Evolutionary conservation across 92 coral and sea anemone genomes (phyloP).

Genomic region (Chrysogorgia sp.): DNA sequence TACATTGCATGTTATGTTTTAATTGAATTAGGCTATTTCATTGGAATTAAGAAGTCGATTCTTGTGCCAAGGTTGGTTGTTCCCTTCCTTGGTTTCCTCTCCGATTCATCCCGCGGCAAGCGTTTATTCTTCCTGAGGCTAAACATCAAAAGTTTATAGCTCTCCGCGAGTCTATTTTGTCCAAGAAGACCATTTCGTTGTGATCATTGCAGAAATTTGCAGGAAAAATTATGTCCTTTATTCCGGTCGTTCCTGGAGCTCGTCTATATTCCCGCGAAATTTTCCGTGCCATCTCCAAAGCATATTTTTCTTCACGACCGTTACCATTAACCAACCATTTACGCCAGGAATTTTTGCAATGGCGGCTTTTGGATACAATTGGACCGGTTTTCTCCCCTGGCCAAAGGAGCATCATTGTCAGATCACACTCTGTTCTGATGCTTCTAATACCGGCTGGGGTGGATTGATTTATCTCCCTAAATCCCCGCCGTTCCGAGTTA

Average conservation of each 20-base stretch:
- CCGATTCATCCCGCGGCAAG: conserved; percentile 46
- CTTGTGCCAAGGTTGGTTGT: conserved; percentile 29
- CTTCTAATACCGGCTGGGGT: conserved; percentile 63
- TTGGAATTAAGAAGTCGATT: background rate
- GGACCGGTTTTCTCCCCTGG: conserved; percentile 65
- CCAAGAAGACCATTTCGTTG: conserved; percentile 44
- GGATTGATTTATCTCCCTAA: conserved; percentile 32
- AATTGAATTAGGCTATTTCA: background rate
- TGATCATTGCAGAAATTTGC: conserved; percentile 39
- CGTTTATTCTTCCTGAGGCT: conserved; percentile 45
- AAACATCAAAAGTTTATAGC: conserved; percentile 45
- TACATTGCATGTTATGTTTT: background rate
- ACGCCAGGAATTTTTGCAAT: no score
- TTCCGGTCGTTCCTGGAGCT: conserved; percentile 56
- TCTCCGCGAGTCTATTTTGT: conserved; percentile 43
- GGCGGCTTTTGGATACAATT: no score
- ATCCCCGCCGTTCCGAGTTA: background rate
- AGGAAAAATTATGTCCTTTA: conserved; percentile 38
- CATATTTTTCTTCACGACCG: conserved; percentile 4
- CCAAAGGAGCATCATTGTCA: conserved; percentile 38
- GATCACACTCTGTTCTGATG: conserved; percentile 43
- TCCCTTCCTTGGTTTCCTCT: conserved; percentile 46
- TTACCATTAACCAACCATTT: background rate
- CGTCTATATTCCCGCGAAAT: conserved; percentile 28
- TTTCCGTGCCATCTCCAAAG: conserved; percentile 35